A percentile compares a stretch with the other conserved stretches of the same genome.
These are phyloP conservation scores for Chondrilla cf. caribensis DNA, from an alignment of 37 sponge, comb jelly and placozoan genomes.

Conservation along the genomic window DNA sequence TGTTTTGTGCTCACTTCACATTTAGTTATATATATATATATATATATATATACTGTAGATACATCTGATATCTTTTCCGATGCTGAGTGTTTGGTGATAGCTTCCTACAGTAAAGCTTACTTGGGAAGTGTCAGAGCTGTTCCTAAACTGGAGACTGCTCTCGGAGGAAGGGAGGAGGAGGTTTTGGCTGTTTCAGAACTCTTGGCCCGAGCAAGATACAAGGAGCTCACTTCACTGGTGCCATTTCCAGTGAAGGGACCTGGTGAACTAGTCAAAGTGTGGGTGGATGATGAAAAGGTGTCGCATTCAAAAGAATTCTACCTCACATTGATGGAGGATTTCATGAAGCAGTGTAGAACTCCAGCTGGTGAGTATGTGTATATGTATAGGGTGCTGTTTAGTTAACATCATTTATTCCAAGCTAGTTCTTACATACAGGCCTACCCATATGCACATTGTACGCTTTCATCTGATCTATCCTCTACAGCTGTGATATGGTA, in stretches of 20 bases:
- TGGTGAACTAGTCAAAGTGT: not conserved
- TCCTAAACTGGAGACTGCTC: not conserved
- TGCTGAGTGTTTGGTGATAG: not conserved
- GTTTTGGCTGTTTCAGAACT: not conserved
- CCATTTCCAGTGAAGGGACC: not conserved
- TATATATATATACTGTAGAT: not conserved
- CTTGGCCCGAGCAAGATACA: not conserved
- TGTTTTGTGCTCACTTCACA: too few species aligned
- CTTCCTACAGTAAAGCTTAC: not conserved
- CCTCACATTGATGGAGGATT: conserved; percentile 5
- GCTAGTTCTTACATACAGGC: not conserved
- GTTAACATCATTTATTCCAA: too few species aligned
- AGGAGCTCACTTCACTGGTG: not conserved
- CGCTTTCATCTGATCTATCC: conserved; percentile 32
- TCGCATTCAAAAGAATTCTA: conserved; percentile 18
- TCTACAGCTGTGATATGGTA: conserved; percentile 42
- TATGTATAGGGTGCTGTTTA: not conserved
- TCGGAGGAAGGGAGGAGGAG: conserved; percentile 10
- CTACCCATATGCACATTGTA: not conserved
- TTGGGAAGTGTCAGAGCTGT: not conserved
- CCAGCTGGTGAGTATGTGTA: not conserved
- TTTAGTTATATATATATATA: too few species aligned
- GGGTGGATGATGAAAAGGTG: conserved; percentile 20
- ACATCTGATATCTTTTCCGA: not conserved
- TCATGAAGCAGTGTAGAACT: conserved; percentile 15